Evolutionary conservation across 2,113 vertebrate genomes (phyloP), one percentile per base, ranked within the genome.

Genomic region (Recurvirostra avosetta): DNA sequence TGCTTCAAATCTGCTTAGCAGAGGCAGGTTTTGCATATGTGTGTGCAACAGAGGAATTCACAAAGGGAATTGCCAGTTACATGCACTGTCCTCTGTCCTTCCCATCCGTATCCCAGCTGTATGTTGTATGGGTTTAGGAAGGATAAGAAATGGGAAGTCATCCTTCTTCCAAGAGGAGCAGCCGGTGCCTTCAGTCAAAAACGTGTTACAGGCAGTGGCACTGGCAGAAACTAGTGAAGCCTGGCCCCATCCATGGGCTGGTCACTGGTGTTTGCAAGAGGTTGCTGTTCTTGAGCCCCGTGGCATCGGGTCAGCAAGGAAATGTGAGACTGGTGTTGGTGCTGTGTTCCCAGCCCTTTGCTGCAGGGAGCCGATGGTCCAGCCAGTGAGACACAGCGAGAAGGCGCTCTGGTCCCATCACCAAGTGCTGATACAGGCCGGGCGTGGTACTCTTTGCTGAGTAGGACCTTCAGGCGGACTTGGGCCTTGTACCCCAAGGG

Each of bases 221-320:
- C 45, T 47, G 45, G 29, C 74, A 75, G 32, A 62, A 41, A 17
- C 1, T 30, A 25, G 34, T 12, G 41, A 32, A 50, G 29, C 47
- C 52, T 63, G 18, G 61, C 17, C 56, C 30, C 1, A 7, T 25
- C 36, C 1, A 0, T 43, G 76, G 76, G 53, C 67, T 76, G 76
- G 14, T 63, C 12, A 2, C 58, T 62, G 63, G 8, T 43, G 22
- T 70, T 83, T 62, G 55, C 22, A 71, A 67, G 67, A 49, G 3
- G 0, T 12, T 40, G 23, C 18, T 6, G 0, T 6, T 68, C 20
- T n/a, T 62, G 70, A 88, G 56, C 36, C 34, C 30, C 0, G 3
- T 52, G 63, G 11, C 25, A 12, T 3, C 0, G 1, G 45, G 26
- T 32, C 75, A 36, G 43, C 8, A 16, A 34, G 26, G 17, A 32